Percentiles rank a stretch among this genome's conserved stretches.
These are phyloP conservation scores for Zoroaster sp. DNA, from an alignment of 53 echinoderm and acorn worm species.

Conservation along the genomic window DNA sequence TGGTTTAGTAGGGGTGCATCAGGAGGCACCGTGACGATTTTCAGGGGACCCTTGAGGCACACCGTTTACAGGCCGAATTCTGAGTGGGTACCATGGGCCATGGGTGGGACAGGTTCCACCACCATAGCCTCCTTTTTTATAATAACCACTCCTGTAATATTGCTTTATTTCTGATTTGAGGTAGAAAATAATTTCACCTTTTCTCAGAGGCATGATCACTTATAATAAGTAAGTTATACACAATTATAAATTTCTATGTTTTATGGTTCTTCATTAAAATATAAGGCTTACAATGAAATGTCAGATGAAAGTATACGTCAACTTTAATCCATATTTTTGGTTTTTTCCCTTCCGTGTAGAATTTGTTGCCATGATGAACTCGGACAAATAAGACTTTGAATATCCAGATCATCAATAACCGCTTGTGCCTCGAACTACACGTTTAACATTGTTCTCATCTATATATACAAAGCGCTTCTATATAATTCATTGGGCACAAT, in stretches of 20 bases:
- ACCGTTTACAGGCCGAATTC: neutral
- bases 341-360: slow-evolving; percentile 6
- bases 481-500: neutral
- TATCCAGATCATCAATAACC: neutral
- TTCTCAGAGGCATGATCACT: too few species aligned
- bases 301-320: neutral
- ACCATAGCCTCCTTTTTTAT: too few species aligned
- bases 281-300: neutral
- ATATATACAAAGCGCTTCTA: neutral
- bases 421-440: slow-evolving; percentile 39
- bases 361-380: slow-evolving; percentile 57
- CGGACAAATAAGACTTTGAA: slow-evolving; percentile 18
- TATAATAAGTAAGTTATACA: too few species aligned
- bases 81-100: too few species aligned
- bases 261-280: too few species aligned
- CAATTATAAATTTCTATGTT: too few species aligned
- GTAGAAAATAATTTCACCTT: too few species aligned
- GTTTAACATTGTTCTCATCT: neutral
- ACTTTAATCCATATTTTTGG: neutral
- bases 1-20: neutral
- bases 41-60: neutral
- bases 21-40: too few species aligned
- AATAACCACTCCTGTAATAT: too few species aligned
- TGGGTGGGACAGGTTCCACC: too few species aligned
- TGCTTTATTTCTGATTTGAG: too few species aligned